Evolutionary conservation across 2,797 vertebrate species (phyloP), one percentile per base, ranked within the genome.

Genomic region (Notolepis coatsorum): DNA sequence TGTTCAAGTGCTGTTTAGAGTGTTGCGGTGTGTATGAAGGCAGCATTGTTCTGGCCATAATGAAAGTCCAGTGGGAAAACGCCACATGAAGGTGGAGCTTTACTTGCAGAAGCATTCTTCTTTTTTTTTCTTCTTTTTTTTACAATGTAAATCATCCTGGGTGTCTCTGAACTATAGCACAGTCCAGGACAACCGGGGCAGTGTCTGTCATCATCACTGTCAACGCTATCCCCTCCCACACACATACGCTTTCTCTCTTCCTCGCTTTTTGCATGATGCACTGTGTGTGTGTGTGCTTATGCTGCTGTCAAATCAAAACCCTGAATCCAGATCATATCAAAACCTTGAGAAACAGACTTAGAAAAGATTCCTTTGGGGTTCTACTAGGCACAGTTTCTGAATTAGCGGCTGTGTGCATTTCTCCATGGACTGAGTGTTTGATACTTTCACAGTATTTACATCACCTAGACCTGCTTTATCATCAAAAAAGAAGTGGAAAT

Each of bases 91-190:
- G 64, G 71, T 46, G 50, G 61, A 53, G 68, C 67, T n/a, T n/a
- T 80, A 69, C 65, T 50, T 60, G 45, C 75, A 25, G 49, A 76
- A 52, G 61, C 53, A 48, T 70, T 65, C 65, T 59, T 64, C 70
- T 77, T n/a, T n/a, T n/a, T n/a, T n/a, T n/a, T n/a, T n/a, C n/a
- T n/a, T n/a, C n/a, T n/a, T n/a, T n/a, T n/a, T n/a, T n/a, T n/a
- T n/a, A n/a, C 52, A 47, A 75, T 57, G 55, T 43, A 84, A 79
- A 77, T 77, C 53, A 47, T 49, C 17, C 67, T 0, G 2, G n/a
- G n/a, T 25, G 18, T 57, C 28, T 30, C 54, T 13, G 48, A 65
- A 17, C 45, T 15, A 47, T 64, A 63, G 53, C 49, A 17, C 15
- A 0, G 15, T 18, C 17, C 18, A 7, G 10, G 17, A 42, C 39